Percentiles rank a stretch among this genome's conserved stretches.
These are phyloP conservation scores for Hafferia zeledoni DNA, from an alignment of 2,797 vertebrate genomes.

Conservation along the genomic window DNA sequence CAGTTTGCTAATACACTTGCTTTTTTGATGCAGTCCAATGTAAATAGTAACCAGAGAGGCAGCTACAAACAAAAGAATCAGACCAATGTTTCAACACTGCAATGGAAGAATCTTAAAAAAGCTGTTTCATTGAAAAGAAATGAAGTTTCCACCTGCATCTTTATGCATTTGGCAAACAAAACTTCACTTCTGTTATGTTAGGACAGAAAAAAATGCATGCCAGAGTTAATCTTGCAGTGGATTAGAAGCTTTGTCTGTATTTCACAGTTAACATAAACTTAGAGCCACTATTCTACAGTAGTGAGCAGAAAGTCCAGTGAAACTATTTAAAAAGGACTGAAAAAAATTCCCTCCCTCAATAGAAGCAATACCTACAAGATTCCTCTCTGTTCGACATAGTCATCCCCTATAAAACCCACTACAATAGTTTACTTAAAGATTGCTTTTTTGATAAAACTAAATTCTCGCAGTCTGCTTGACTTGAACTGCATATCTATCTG, in stretches of 20 bases:
- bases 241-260: constrained; percentile 45
- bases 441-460: not conserved
- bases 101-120: constrained; percentile 12
- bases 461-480: not conserved
- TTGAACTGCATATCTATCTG: not conserved
- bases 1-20: not conserved
- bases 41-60: not conserved
- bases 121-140: not conserved
- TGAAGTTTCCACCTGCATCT: constrained; percentile 11
- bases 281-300: constrained; percentile 6
- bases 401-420: not conserved
- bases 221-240: constrained; percentile 22
- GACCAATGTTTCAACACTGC: not conserved
- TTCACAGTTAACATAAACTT: constrained; percentile 41
- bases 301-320: constrained; percentile 54
- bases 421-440: not conserved
- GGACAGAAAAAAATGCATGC: constrained; percentile 25
- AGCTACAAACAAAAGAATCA: not conserved
- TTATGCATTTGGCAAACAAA: constrained; percentile 16
- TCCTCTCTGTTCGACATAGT: not conserved
- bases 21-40: not conserved
- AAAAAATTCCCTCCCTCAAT: not conserved
- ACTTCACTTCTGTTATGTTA: constrained; percentile 31
- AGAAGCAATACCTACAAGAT: not conserved
- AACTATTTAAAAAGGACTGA: constrained; percentile 25